Evolutionary conservation across 2,888 invertebrate genomes (phyloP).

Genomic region (Phortica okadai): DNA sequence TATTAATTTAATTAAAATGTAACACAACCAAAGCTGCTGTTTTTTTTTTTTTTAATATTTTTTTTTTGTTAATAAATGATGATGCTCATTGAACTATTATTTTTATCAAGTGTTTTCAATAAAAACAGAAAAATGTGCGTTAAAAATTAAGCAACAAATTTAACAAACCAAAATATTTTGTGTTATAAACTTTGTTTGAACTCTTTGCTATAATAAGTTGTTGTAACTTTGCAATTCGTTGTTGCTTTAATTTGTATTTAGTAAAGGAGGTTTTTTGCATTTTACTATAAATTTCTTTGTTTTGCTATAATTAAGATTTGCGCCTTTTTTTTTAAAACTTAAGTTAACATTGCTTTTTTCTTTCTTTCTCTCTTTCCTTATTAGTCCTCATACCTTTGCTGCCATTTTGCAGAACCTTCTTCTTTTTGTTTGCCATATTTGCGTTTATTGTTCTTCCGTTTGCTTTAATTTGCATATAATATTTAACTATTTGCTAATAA

Average conservation of each 20-base stretch:
- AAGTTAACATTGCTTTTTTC: constrained; percentile 61
- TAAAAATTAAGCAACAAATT: constrained; percentile 22
- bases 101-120: not conserved
- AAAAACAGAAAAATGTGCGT: constrained; percentile 11
- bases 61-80: not conserved
- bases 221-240: constrained; percentile 9
- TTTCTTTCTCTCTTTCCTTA: constrained; percentile 26
- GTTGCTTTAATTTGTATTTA: constrained; percentile 8
- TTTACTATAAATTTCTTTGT: not conserved
- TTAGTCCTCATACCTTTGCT: not conserved
- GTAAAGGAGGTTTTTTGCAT: not conserved
- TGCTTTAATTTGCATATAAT: constrained; percentile 24
- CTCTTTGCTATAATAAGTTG: not conserved
- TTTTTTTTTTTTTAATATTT: not conserved
- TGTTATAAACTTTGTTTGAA: not conserved
- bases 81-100: not conserved
- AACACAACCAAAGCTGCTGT: constrained; percentile 17
- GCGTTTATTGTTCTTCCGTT: not conserved
- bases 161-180: not conserved
- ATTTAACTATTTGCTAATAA: constrained; percentile 28
- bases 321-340: constrained; percentile 42
- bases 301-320: constrained; percentile 4
- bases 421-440: constrained; percentile 20
- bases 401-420: not conserved
- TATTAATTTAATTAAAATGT: constrained; percentile 17